These are phyloP conservation scores for Acridotheres tristis DNA, from an alignment of 2,797 vertebrate species.

Conservation along the genomic window DNA sequence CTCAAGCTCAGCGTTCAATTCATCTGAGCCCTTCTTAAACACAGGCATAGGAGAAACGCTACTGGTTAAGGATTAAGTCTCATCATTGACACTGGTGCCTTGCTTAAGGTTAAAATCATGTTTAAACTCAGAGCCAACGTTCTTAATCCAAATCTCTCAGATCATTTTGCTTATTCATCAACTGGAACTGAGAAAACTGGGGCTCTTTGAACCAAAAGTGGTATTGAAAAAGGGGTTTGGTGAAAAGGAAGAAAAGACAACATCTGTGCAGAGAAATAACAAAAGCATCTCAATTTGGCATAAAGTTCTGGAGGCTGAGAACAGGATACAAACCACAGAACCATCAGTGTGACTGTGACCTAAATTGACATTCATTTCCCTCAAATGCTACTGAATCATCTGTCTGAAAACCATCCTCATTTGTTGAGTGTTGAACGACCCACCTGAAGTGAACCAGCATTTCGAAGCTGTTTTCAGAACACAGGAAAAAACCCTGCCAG, in stretches of 20 bases:
- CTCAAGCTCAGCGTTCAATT: background rate
- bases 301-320: background rate
- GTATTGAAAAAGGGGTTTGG: background rate
- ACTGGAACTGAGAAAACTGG: background rate
- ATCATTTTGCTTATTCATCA: background rate
- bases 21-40: background rate
- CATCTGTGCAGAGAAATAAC: background rate
- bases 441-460: background rate
- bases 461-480: background rate
- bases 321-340: background rate
- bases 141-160: background rate
- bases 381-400: background rate
- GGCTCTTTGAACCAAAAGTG: background rate
- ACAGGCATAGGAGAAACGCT: background rate
- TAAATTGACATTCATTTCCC: background rate
- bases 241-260: background rate
- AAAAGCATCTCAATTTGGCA: background rate
- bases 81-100: fast-evolving
- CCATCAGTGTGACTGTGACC: background rate
- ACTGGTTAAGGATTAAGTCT: background rate
- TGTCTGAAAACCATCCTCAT: background rate
- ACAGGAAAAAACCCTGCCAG: background rate
- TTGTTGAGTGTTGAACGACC: fast-evolving
- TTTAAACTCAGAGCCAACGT: background rate
- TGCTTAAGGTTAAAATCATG: background rate